These are phyloP conservation scores for Montipora sp. DNA, from an alignment of 64 coral and sea anemone species.

Conservation along the genomic window DNA sequence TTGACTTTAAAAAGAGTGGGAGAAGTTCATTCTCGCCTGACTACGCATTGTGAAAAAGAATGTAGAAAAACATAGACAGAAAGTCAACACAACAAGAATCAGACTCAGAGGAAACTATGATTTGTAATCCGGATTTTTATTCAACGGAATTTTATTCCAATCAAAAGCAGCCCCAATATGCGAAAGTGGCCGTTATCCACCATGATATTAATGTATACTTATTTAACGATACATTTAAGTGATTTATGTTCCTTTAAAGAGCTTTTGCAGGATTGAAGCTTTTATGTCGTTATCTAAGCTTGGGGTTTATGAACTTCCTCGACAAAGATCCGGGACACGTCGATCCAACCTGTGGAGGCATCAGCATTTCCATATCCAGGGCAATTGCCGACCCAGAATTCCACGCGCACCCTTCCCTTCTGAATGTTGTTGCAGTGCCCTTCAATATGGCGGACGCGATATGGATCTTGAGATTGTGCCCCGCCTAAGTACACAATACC, in stretches of 20 bases:
- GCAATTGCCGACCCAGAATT: background rate
- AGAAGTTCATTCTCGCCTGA: too few relatives aligned
- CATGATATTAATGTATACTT: too few relatives aligned
- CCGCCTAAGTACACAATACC: background rate
- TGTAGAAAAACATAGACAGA: too few relatives aligned
- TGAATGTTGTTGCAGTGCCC: background rate
- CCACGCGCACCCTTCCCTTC: background rate
- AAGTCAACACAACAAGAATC: too few relatives aligned
- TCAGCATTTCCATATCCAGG: background rate
- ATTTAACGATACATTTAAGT: too few relatives aligned
- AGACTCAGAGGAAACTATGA: too few relatives aligned
- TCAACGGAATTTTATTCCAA: too few relatives aligned
- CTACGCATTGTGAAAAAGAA: too few relatives aligned
- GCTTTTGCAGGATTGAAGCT: background rate
- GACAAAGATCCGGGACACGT: background rate
- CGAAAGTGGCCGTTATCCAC: too few relatives aligned
- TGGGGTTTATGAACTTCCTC: background rate
- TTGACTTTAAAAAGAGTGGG: too few relatives aligned
- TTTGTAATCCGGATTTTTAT: too few relatives aligned
- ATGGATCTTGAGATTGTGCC: background rate
- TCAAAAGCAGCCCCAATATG: too few relatives aligned
- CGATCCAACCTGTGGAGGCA: background rate
- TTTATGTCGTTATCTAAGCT: background rate
- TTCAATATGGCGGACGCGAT: background rate
- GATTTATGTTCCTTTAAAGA: background rate